These are phyloP conservation scores for Drosophila burlai DNA, from an alignment of 1,140 invertebrate species.

Conservation along the genomic window DNA sequence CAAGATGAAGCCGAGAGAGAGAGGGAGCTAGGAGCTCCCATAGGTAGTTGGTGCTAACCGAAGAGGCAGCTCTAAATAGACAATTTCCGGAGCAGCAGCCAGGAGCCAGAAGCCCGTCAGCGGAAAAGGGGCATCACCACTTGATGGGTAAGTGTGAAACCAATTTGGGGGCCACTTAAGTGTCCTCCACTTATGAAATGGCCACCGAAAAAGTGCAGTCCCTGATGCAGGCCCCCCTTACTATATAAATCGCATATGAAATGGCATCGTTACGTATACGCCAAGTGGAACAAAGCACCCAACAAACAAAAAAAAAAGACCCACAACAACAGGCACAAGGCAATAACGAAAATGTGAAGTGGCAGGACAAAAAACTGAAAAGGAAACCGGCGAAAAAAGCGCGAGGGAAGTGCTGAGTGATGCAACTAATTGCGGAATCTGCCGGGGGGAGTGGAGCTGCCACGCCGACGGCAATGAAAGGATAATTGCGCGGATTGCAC, in stretches of 20 bases:
- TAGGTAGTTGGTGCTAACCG: conserved; percentile 14
- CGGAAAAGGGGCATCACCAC: conserved; percentile 39
- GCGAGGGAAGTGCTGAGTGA: conserved; percentile 72
- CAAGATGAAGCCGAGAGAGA: conserved; percentile 9
- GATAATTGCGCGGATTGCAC: conserved; percentile 83
- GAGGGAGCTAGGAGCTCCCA: not conserved
- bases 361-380: conserved; percentile 35
- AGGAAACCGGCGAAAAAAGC: conserved; percentile 29
- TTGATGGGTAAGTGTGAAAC: conserved; percentile 77
- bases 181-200: conserved; percentile 70
- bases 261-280: conserved; percentile 78
- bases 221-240: conserved; percentile 3
- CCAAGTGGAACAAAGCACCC: conserved; percentile 60
- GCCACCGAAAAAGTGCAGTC: conserved; percentile 45
- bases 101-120: conserved; percentile 1
- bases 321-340: conserved; percentile 20
- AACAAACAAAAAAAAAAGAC: conserved; percentile 33
- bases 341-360: conserved; percentile 56
- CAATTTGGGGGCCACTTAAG: conserved; percentile 81
- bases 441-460: conserved; percentile 24
- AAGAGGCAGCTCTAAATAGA: conserved; percentile 38
- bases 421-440: conserved; percentile 78
- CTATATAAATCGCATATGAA: conserved; percentile 53
- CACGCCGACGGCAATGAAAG: conserved; percentile 68
- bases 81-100: conserved; percentile 46